Evolutionary conservation across 2,113 vertebrate species (phyloP).

Genomic region (Psophia crepitans): DNA sequence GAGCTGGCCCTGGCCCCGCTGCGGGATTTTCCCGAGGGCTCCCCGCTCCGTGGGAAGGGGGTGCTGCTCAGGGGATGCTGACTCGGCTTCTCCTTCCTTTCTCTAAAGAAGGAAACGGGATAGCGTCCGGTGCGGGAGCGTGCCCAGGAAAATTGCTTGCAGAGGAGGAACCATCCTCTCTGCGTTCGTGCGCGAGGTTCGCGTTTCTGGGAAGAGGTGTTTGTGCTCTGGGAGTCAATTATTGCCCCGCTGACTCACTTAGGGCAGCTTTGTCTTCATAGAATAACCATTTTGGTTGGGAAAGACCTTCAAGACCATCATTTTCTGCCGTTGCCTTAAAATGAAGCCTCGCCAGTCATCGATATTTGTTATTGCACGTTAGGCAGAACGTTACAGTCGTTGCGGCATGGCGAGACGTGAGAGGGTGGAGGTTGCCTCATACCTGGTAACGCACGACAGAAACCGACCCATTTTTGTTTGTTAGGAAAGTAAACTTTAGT

Average conservation of each 20-base stretch:
- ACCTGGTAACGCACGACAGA: background rate
- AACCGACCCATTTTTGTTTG: background rate
- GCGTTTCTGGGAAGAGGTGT: background rate
- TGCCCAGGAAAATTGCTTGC: background rate
- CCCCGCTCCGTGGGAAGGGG: background rate
- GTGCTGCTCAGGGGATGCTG: background rate
- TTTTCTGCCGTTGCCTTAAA: no score
- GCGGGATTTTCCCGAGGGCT: fast-evolving
- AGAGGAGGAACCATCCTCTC: background rate
- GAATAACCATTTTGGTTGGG: no score
- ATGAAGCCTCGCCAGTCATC: fast-evolving
- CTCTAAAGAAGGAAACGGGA: background rate
- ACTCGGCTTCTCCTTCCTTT: background rate
- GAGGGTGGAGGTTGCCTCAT: fast-evolving
- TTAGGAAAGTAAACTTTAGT: background rate
- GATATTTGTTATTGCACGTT: fast-evolving
- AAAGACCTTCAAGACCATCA: no score
- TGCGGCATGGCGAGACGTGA: fast-evolving
- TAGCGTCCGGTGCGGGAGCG: background rate
- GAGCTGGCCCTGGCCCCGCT: background rate
- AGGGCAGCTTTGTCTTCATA: background rate
- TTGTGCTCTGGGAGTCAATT: fast-evolving
- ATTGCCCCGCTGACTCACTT: fast-evolving
- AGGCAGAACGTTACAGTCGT: background rate
- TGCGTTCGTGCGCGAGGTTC: fast-evolving